Evolutionary conservation across 2,797 vertebrate species (phyloP).

Genomic region (Hoplostethus mediterraneus): DNA sequence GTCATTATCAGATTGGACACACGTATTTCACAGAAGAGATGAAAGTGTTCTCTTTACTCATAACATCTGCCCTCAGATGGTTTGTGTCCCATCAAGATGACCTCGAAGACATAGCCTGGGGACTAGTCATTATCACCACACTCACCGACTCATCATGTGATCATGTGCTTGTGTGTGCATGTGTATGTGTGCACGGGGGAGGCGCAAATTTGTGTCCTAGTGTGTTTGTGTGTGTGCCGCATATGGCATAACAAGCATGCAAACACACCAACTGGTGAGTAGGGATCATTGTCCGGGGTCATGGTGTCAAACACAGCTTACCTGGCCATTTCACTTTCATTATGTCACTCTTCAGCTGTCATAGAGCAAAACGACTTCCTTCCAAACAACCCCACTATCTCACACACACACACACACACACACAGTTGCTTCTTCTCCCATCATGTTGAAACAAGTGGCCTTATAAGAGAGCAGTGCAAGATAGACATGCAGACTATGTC

Average conservation of each 20-base stretch:
- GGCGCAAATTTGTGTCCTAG: slow-evolving; percentile 19
- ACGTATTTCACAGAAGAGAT: slow-evolving; percentile 80
- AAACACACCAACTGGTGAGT: slow-evolving; percentile 33
- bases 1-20: slow-evolving; percentile 86
- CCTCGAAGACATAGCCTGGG: slow-evolving; percentile 75
- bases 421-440: slow-evolving; percentile 20
- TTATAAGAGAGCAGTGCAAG: neutral
- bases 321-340: slow-evolving; percentile 50
- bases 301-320: slow-evolving; percentile 53
- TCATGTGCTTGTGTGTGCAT: slow-evolving; percentile 44
- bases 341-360: slow-evolving; percentile 26
- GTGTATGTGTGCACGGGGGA: slow-evolving; percentile 8
- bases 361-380: slow-evolving; percentile 10
- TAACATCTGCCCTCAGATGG: slow-evolving; percentile 76
- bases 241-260: slow-evolving; percentile 61
- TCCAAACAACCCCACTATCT: slow-evolving; percentile 10
- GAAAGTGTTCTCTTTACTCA: slow-evolving; percentile 76
- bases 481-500: slow-evolving; percentile 5
- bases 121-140: slow-evolving; percentile 71
- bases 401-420: neutral
- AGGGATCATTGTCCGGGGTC: slow-evolving; percentile 55
- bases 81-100: slow-evolving; percentile 66
- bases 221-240: slow-evolving; percentile 19
- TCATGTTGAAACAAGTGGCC: slow-evolving; percentile 27
- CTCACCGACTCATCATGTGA: slow-evolving; percentile 60